A percentile compares a stretch with the other conserved stretches of the same genome.
Evolutionary conservation across 2,888 invertebrate genomes (phyloP).

Genomic region (Mantis religiosa): DNA sequence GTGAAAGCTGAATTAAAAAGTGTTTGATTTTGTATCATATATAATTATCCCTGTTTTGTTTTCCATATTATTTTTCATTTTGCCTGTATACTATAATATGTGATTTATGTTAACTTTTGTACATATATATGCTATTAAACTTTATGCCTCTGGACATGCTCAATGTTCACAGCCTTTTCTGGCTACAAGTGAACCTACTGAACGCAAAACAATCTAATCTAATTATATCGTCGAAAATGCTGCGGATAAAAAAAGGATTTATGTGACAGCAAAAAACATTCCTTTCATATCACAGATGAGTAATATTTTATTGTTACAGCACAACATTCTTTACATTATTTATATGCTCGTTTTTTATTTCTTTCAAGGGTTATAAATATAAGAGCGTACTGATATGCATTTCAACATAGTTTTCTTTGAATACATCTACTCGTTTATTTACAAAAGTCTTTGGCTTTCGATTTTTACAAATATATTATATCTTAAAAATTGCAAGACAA

Average conservation of each 20-base stretch:
- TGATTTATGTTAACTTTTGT: too few species aligned
- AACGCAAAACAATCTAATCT: too few species aligned
- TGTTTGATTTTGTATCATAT: too few species aligned
- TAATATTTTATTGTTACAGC: background rate
- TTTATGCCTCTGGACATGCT: too few species aligned
- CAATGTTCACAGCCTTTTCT: too few species aligned
- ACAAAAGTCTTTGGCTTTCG: background rate
- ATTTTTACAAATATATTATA: background rate
- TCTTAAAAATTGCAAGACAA: background rate
- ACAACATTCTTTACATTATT: background rate
- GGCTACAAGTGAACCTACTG: too few species aligned
- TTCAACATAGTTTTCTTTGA: background rate
- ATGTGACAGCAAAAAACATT: background rate
- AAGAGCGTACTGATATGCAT: background rate
- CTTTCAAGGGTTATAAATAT: background rate
- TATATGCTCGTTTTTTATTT: background rate
- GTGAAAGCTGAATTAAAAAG: too few species aligned
- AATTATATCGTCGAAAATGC: too few species aligned
- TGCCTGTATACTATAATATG: too few species aligned
- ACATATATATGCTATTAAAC: too few species aligned
- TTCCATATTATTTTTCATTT: too few species aligned
- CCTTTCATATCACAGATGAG: background rate
- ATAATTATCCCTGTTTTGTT: too few species aligned
- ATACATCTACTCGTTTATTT: background rate
- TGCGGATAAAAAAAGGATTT: background rate